These are phyloP conservation scores for Herpailurus yagouaroundi DNA, from an alignment of 2,113 vertebrate species.

Conservation along the genomic window DNA sequence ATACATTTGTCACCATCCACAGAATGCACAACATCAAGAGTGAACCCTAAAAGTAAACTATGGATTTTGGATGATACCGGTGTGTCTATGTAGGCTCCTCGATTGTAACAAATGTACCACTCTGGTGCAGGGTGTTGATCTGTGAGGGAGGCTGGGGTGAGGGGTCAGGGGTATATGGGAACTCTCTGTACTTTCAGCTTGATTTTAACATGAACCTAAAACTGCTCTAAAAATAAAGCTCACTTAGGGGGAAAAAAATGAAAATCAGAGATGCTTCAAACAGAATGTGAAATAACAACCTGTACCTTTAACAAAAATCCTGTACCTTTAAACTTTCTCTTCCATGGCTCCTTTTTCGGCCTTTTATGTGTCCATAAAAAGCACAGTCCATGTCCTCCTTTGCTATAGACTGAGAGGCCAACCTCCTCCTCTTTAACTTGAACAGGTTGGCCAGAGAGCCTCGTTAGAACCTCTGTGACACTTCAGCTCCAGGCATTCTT, in stretches of 20 bases:
- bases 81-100: neutral
- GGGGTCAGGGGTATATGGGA: neutral
- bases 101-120: neutral
- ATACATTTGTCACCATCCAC: neutral
- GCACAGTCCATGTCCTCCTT: neutral
- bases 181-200: neutral
- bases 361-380: neutral
- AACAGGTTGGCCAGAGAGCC: neutral
- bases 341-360: neutral
- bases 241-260: neutral
- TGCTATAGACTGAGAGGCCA: neutral
- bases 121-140: neutral
- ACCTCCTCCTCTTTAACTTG: neutral
- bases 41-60: slow-evolving; percentile 16
- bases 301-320: neutral
- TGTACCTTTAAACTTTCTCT: neutral
- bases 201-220: slow-evolving; percentile 17
- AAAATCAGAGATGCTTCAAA: slow-evolving; percentile 34
- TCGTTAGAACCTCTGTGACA: neutral
- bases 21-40: neutral
- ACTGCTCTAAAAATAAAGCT: slow-evolving; percentile 35
- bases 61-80: neutral
- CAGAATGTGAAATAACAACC: slow-evolving; percentile 10
- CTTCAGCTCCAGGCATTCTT: neutral
- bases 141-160: neutral